Evolutionary conservation across 1,140 invertebrate species (phyloP).

Genomic region (Temnothorax nylanderi): DNA sequence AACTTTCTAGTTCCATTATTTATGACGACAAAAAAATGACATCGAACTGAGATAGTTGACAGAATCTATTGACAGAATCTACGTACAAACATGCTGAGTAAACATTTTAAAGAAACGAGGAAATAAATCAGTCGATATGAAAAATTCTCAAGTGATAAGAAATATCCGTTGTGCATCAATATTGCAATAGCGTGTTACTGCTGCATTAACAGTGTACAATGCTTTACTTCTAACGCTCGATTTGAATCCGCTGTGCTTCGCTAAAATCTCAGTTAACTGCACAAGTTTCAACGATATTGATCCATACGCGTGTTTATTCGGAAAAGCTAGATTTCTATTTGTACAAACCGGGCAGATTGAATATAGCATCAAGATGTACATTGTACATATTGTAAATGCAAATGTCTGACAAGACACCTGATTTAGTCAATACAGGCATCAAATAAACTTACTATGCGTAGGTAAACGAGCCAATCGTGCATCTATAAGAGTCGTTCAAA

Average conservation of each 20-base stretch:
- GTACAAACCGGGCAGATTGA: neutral
- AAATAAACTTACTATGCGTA: neutral
- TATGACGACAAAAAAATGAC: neutral
- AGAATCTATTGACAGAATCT: neutral
- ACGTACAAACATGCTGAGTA: neutral
- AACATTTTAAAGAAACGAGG: neutral
- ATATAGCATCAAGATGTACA: neutral
- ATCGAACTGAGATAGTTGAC: neutral
- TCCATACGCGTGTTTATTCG: neutral
- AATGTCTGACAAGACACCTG: neutral
- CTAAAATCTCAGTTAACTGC: slow-evolving; percentile 18
- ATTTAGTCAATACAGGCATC: neutral
- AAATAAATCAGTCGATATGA: neutral
- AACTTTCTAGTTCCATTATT: neutral
- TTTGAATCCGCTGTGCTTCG: neutral
- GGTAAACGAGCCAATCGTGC: neutral
- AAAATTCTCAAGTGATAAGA: neutral
- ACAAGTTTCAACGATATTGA: slow-evolving; percentile 1
- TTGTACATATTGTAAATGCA: neutral
- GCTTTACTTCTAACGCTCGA: neutral
- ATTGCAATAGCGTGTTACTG: neutral
- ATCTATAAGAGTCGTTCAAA: neutral
- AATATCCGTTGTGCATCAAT: neutral
- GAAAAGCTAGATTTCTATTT: slow-evolving; percentile 14
- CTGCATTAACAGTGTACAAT: neutral